Evolutionary conservation across 1,140 invertebrate species (phyloP).

Genomic region (Trypoxylus dichotomus): DNA sequence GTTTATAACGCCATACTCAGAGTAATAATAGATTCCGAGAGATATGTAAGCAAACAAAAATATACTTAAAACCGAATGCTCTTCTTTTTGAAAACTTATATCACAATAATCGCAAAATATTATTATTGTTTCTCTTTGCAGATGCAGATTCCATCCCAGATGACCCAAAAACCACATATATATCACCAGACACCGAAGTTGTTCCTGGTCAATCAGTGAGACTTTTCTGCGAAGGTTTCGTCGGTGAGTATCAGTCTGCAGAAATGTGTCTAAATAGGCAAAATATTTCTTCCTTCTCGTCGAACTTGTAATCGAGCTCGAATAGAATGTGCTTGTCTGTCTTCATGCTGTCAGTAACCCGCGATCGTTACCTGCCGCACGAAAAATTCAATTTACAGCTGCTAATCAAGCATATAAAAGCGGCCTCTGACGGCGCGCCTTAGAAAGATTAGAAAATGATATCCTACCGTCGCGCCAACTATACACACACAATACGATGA

Average conservation of each 20-base stretch:
- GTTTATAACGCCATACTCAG: no score
- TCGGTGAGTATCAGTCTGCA: constrained; percentile 59
- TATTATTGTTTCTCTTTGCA: constrained; percentile 35
- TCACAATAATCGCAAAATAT: no score
- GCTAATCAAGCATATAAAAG: not conserved
- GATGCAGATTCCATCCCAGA: constrained; percentile 60
- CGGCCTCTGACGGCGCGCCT: not conserved
- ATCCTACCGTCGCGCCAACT: not conserved
- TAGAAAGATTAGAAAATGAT: constrained; percentile 16
- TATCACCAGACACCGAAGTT: constrained; percentile 58
- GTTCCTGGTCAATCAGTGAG: constrained; percentile 62
- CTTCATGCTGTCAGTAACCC: not conserved
- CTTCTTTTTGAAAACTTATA: no score
- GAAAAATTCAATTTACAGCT: constrained; percentile 4
- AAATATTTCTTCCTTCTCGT: not conserved
- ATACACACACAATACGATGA: not conserved
- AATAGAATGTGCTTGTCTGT: not conserved
- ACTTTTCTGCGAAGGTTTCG: constrained; percentile 75
- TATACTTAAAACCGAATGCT: no score
- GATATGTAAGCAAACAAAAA: no score
- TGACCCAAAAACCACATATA: constrained; percentile 60
- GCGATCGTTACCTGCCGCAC: not conserved
- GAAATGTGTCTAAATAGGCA: not conserved
- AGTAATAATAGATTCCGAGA: no score
- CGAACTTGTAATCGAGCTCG: not conserved